Evolutionary conservation across 1,140 invertebrate genomes (phyloP), one percentile per base, ranked within the genome.

Genomic region (Parapsyche elsis): DNA sequence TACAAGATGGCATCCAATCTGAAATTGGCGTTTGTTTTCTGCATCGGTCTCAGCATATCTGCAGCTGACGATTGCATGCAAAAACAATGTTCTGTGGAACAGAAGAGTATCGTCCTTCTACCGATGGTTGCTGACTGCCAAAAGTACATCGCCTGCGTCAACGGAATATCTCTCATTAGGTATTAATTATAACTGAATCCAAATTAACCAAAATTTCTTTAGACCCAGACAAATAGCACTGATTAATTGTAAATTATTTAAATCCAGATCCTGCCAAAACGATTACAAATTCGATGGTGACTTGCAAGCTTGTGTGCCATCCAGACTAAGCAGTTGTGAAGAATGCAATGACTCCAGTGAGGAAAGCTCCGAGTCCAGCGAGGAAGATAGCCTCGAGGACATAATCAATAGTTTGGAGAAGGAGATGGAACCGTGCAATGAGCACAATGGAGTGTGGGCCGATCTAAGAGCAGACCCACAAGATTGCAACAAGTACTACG

Each of bases 401-500:
- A n/a, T n/a, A n/a, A n/a, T n/a, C n/a, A n/a, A n/a, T n/a, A n/a
- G n/a, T n/a, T n/a, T 16, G 49, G 1, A 16, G 49, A 7, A 19
- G 2, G 16, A 46, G 19, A 67, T 30, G 0, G 64, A 67, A 67
- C 64, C 2, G 14, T 67, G 64, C 14, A 30, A 67, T 12, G 24
- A 30, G 0, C 21, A 73, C 0, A 80, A 80, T 59, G 73, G 74
- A 57, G 19, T 9, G 0, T 57, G 53, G 1, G 81, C 76, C 12
- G 81, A 82, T 45, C 26, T 82, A 16, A 83, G 90, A 49, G 82
- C 86, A 0, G 87, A 92, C 81, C 86, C 88, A 0, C 78, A 84
- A 4, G 87, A 91, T 78, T 93, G 92, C 82, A 84, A 85, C 0
- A 89, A 86, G 70, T 94, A 90, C 82, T 93, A 90, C 84, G 87